Evolutionary conservation across 2,113 vertebrate species (phyloP).

Genomic region (Leucopsar rothschildi): DNA sequence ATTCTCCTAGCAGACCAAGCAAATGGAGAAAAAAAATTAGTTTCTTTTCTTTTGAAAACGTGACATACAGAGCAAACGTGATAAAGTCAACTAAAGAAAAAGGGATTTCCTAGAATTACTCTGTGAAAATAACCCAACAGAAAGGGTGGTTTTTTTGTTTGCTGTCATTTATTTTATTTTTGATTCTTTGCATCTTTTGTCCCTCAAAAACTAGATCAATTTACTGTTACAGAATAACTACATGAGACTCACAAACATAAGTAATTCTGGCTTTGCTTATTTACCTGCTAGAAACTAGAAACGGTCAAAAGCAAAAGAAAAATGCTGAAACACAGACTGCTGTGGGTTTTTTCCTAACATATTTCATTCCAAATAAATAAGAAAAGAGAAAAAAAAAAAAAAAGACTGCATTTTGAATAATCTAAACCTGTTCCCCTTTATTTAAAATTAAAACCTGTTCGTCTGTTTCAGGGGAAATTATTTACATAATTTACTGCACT

Average conservation of each 20-base stretch:
- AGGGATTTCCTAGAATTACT: background rate
- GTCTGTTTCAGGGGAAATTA: background rate
- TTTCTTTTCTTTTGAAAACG: background rate
- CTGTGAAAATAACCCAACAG: background rate
- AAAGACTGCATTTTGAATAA: background rate
- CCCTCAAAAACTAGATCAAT: background rate
- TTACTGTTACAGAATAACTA: background rate
- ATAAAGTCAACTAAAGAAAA: background rate
- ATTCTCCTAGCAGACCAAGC: background rate
- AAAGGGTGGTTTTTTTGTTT: fast-evolving
- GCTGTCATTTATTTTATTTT: background rate
- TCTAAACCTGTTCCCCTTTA: background rate
- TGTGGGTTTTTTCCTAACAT: background rate
- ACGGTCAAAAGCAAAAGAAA: background rate
- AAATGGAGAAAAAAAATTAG: background rate
- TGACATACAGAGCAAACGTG: background rate
- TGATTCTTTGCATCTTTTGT: background rate
- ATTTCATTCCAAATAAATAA: background rate
- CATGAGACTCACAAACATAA: background rate
- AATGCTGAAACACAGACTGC: background rate
- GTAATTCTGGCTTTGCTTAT: background rate
- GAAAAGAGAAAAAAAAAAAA: background rate
- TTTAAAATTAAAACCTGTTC: background rate
- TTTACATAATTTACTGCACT: background rate
- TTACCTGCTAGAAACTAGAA: background rate